Evolutionary conservation across 1,140 invertebrate species (phyloP), one percentile per base, ranked within the genome.

Genomic region (Agraylea sexmaculata): DNA sequence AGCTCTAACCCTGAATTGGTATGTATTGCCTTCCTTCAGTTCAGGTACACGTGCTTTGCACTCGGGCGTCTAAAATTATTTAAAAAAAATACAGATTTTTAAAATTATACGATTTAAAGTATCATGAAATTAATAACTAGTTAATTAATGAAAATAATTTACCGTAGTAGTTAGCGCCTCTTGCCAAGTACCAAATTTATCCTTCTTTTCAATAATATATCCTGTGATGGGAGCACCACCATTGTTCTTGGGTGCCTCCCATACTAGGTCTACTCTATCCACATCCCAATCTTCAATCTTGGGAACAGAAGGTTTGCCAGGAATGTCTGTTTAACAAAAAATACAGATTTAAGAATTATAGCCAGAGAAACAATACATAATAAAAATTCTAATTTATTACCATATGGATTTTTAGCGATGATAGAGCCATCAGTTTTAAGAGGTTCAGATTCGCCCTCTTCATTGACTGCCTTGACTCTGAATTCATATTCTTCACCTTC

Each of bases 181-280:
- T 54, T 88, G 84, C 90, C 91, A 96, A 5, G 77, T 75, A 2
- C 83, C 81, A 45, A 84, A 85, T 59, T 92, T 92, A 53, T 94
- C 89, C 59, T 91, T 94, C 70, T 92, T 94, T 65, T 99, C 94
- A 54, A 99, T 86, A 36, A 98, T 72, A 55, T 99, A 99, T 29
- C 88, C 85, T 28, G 80, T 86, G 53, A 99, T 96, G 22, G 93
- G 88, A 10, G 90, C 90, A 27, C 95, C 93, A 18, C 92, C 92
- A 50, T 80, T 87, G 50, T 73, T 73, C 51, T 84, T 87, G 1
- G 94, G 94, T 37, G 86, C 73, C 38, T 83, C 78, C 93, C 94
- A 99, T 59, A 89, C 87, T 11, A 99, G 68, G 51, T 93, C 85
- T 22, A 94, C 90, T 18, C 80, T 76, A 58, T 95, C 86, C 42